Evolutionary conservation across 2,113 vertebrate genomes (phyloP), one percentile per base, ranked within the genome.

Genomic region (Hippolais icterina): DNA sequence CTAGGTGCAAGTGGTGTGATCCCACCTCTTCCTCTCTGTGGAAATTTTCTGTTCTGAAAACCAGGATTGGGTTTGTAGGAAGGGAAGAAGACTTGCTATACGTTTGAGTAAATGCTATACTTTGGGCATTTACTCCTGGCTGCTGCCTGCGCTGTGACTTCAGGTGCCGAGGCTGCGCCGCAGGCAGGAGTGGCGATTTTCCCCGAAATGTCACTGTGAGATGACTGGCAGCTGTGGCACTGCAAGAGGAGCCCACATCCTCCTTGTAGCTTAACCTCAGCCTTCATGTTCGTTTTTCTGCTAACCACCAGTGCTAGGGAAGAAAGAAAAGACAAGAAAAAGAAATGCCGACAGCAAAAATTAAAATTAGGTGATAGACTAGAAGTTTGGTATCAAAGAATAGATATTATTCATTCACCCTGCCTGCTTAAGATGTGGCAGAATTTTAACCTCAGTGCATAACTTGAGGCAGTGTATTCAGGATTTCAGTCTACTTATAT

Each of bases 171-270:
- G 59, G 75, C 70, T 18, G 41, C 0, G 1, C 61, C 6, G 9
- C 33, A 27, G 88, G 63, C 35, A 33, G 79, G 68, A 83, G 76
- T 3, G 63, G 39, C 7, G 1, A 31, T 64, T 84, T 91, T 71
- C 87, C 80, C 89, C 9, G 59, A 90, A 95, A 41, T 46, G 24
- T 57, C 37, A 5, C 91, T 46, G 65, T 23, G 5, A 53, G 83
- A 72, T 6, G 28, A 61, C n/a, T 5, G 59, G 59, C 63, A 80
- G 66, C 85, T 74, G 61, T 12, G 66, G 74, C 41, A 20, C 6
- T 24, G 61, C 74, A 12, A 35, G 50, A 29, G 20, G 33, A 92
- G 63, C 76, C 94, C 94, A 95, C 95, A 94, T 96, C 93, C 91
- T 96, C 87, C 75, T 66, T 33, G 37, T 4, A 72, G 74, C 69